Evolutionary conservation across 92 coral and sea anemone genomes (phyloP), one percentile per base, ranked within the genome.

Genomic region (Phymanthus crucifer): DNA sequence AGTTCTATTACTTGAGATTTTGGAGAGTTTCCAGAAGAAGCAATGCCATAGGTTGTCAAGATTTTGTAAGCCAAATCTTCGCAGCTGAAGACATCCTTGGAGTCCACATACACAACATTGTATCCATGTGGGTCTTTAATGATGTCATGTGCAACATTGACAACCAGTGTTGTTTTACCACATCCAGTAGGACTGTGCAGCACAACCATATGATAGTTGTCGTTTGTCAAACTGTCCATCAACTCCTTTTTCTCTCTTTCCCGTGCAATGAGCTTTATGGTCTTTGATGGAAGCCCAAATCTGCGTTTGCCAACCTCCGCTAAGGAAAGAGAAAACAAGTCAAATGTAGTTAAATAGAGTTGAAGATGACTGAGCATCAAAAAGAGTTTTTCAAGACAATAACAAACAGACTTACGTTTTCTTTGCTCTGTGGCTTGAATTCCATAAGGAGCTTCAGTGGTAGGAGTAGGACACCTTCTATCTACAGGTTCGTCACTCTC

Each of bases 151-250:
- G 91, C 86, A 16, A 47, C 73, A 1, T 40, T 32, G 27, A 74
- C 77, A 58, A 75, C 81, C 33, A 83, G 23, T 27, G 87, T 72
- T 19, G 84, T 78, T 48, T 87, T 87, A n/a, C 91, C 91, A 48
- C 40, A 78, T 29, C 84, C 91, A 3, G 85, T 40, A 19, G 84
- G 33, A 1, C 70, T 85, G 31, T 68, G 72, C 7, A 83, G 48
- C 1, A 66, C 43, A 29, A 87, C 70, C 75, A 83, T 43, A 17
- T 75, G 87, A 78, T 71, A 37, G 0, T 14, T 17, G 43, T 4
- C 66, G 17, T 21, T 32, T 16, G 58, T 61, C 57, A 77, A 2
- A 29, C 35, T 38, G 11, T 21, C 1, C 2, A 64, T 4, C 23
- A 87, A 52, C 1, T 32, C 3, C 14, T 17, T 4, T 17, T 23